These are phyloP conservation scores for Geotrypetes seraphini DNA, from an alignment of 2,797 vertebrate species.

Conservation along the genomic window DNA sequence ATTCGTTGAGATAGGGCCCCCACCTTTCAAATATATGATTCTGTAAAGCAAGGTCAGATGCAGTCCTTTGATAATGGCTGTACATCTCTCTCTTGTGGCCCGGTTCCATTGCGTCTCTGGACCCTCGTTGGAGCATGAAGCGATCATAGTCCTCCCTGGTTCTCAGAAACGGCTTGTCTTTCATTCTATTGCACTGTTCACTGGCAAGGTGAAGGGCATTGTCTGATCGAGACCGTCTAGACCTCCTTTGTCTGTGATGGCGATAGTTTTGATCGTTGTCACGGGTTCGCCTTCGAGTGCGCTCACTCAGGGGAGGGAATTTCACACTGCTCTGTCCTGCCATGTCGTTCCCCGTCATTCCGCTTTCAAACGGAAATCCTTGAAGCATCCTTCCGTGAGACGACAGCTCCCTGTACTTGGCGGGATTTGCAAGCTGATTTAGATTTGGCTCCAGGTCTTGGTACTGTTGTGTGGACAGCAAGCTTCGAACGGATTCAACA, in stretches of 20 bases:
- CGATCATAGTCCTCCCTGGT: slow-evolving; percentile 84
- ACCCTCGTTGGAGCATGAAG: slow-evolving; percentile 68
- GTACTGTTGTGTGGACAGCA: slow-evolving; percentile 75
- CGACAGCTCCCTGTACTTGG: slow-evolving; percentile 67
- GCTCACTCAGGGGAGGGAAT: slow-evolving; percentile 79
- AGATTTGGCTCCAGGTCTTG: slow-evolving; percentile 72
- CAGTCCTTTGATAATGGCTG: slow-evolving; percentile 84
- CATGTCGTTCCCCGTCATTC: slow-evolving; percentile 64
- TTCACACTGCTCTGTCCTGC: slow-evolving; percentile 60
- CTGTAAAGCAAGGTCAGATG: slow-evolving; percentile 89
- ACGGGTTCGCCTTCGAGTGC: slow-evolving; percentile 59
- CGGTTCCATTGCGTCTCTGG: slow-evolving; percentile 64
- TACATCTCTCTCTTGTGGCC: slow-evolving; percentile 70
- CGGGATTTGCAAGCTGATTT: slow-evolving; percentile 59
- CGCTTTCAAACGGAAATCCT: slow-evolving; percentile 82
- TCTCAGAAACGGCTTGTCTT: slow-evolving; percentile 67
- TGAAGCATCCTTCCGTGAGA: slow-evolving; percentile 61
- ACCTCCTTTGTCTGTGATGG: slow-evolving; percentile 74
- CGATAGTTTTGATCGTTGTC: slow-evolving; percentile 70
- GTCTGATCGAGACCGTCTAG: slow-evolving; percentile 85
- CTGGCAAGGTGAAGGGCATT: slow-evolving; percentile 87
- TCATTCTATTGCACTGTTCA: slow-evolving; percentile 64
- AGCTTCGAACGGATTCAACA: slow-evolving; percentile 84
- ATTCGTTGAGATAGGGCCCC: slow-evolving; percentile 78
- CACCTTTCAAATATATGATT: slow-evolving; percentile 74